Percentiles rank a stretch among this genome's conserved stretches.
Evolutionary conservation across 2,113 vertebrate genomes (phyloP).

Genomic region (Dissostichus mawsoni): DNA sequence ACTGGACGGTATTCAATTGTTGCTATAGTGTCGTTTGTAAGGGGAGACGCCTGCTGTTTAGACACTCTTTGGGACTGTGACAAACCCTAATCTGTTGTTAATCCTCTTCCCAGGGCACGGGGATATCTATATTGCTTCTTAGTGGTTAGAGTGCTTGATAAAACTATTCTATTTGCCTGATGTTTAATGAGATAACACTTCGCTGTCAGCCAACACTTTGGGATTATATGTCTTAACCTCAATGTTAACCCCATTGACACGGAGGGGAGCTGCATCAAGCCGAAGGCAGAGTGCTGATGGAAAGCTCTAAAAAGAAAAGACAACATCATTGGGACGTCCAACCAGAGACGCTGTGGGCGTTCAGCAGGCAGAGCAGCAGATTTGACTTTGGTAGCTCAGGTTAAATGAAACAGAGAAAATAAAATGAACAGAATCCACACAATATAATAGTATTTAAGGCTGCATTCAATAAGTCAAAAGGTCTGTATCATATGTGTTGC

Average conservation of each 20-base stretch:
- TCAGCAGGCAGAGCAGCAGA: background rate
- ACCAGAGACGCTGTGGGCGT: background rate
- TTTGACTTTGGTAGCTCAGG: conserved; percentile 1
- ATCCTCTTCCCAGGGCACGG: conserved; percentile 66
- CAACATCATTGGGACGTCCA: background rate
- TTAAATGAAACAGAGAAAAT: conserved; percentile 39
- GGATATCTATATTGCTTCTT: conserved; percentile 51
- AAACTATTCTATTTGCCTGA: conserved; percentile 51
- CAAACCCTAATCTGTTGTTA: conserved; percentile 71
- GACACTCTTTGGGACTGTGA: conserved; percentile 58
- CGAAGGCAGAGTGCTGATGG: background rate
- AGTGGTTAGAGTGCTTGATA: conserved; percentile 36
- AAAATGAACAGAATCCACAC: conserved; percentile 26
- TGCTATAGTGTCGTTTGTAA: conserved; percentile 13
- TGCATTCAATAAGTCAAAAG: background rate
- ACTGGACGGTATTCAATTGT: conserved; percentile 26
- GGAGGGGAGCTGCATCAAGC: conserved; percentile 1
- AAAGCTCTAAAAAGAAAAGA: too few species aligned
- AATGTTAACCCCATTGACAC: background rate
- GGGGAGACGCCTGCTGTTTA: conserved; percentile 49
- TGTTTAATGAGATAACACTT: conserved; percentile 59
- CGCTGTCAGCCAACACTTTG: conserved; percentile 21
- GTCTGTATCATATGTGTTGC: conserved; percentile 10
- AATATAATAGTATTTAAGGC: conserved; percentile 5
- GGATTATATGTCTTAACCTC: conserved; percentile 58